Conservation (phyloP, 2,888 invertebrate genomes). For the Crepidodera aurea region DNA sequence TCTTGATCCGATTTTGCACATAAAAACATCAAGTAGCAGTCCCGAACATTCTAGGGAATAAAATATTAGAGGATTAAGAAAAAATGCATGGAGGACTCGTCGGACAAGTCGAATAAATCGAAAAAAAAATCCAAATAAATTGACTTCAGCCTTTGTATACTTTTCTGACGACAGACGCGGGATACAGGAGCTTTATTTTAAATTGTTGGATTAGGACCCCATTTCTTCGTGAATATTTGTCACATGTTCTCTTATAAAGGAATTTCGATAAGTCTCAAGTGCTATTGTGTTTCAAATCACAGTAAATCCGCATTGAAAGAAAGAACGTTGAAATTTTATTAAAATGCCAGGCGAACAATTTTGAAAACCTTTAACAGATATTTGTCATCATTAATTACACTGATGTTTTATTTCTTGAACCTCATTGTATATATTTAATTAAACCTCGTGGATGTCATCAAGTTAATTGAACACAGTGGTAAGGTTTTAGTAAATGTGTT, state of each 20-base stretch:
- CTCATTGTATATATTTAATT: too few species aligned
- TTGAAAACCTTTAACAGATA: too few species aligned
- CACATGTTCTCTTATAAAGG: conserved; percentile 21
- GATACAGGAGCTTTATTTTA: conserved; percentile 26
- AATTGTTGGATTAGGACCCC: conserved; percentile 36
- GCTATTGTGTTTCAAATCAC: neutral
- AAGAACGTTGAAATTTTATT: too few species aligned
- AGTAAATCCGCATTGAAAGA: neutral
- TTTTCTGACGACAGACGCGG: conserved; percentile 5
- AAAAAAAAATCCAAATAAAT: conserved; percentile 15
- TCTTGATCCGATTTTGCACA: conserved; percentile 12
- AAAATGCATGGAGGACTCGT: conserved; percentile 2
- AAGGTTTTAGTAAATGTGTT: too few species aligned
- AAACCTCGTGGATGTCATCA: too few species aligned
- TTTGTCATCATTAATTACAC: too few species aligned
- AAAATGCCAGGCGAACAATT: too few species aligned
- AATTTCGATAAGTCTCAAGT: conserved; percentile 3
- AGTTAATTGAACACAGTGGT: too few species aligned
- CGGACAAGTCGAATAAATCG: conserved; percentile 8
- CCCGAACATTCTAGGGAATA: neutral
- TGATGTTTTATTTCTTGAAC: too few species aligned
- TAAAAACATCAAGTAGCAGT: conserved; percentile 7
- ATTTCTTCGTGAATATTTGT: conserved; percentile 29
- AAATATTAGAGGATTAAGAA: conserved; percentile 15
- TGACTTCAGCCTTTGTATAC: conserved; percentile 9